These are phyloP conservation scores for Habrosyne pyritoides DNA, from an alignment of 2,888 invertebrate genomes.

Conservation along the genomic window DNA sequence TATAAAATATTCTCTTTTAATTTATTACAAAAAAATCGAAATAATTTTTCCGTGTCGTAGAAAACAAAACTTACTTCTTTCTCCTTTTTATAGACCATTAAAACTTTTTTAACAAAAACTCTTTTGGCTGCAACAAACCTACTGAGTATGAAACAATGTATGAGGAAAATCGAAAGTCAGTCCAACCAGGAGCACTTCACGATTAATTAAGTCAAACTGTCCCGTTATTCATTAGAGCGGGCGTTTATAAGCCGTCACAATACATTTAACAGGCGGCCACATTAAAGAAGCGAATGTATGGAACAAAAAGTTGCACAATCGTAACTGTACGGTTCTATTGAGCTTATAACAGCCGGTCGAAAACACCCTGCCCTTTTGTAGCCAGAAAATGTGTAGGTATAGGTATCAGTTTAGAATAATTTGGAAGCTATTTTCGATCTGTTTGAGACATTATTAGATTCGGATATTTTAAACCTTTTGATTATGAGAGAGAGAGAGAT, in stretches of 20 bases:
- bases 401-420: not conserved
- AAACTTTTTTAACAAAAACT: no score
- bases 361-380: not conserved
- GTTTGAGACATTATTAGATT: no score
- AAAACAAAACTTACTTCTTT: no score
- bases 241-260: constrained; percentile 77
- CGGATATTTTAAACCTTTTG: no score
- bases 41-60: no score
- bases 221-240: constrained; percentile 70
- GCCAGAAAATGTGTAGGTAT: not conserved
- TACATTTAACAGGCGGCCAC: constrained; percentile 72
- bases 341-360: constrained; percentile 1
- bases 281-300: constrained; percentile 35
- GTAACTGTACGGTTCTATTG: constrained; percentile 9
- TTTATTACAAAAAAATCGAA: no score
- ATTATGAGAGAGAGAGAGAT: no score
- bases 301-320: constrained; percentile 32
- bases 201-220: constrained; percentile 69
- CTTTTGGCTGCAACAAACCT: no score
- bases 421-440: not conserved
- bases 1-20: no score
- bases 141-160: not conserved
- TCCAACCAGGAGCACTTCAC: constrained; percentile 54
- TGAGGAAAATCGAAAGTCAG: constrained; percentile 51
- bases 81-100: no score